These are phyloP conservation scores for Odontesthes bonariensis DNA, from an alignment of 2,113 vertebrate species.

Conservation along the genomic window DNA sequence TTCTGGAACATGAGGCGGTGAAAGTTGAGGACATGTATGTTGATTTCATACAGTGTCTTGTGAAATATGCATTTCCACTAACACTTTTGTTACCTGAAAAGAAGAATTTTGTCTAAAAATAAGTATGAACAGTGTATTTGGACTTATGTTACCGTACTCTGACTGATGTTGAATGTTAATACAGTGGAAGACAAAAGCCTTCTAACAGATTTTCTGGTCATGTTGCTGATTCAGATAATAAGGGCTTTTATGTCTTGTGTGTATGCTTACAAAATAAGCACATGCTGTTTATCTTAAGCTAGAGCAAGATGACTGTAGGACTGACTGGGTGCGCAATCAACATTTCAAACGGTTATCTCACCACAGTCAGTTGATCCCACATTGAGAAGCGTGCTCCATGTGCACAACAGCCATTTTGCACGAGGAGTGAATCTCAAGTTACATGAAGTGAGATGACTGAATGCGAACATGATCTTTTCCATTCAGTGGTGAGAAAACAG, in stretches of 20 bases:
- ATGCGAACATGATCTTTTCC: background rate
- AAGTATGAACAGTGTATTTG: background rate
- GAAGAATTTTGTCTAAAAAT: background rate
- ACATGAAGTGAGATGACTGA: background rate
- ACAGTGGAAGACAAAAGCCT: background rate
- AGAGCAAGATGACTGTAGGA: background rate
- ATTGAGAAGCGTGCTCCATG: conserved; percentile 13
- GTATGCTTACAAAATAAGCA: conserved; percentile 6
- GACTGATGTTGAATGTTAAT: too few relatives aligned
- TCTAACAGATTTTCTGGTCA: background rate
- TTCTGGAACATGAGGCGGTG: conserved; percentile 32
- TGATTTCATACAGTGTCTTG: conserved; percentile 46
- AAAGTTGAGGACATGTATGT: conserved; percentile 44
- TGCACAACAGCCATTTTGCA: conserved; percentile 50
- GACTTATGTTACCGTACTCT: too few relatives aligned
- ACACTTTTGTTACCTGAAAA: conserved; percentile 35
- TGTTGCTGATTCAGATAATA: conserved; percentile 26
- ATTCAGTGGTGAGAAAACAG: conserved; percentile 46
- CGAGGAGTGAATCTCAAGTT: conserved; percentile 20
- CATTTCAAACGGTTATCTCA: conserved; percentile 6
- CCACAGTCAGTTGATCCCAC: conserved; percentile 3
- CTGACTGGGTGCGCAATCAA: background rate
- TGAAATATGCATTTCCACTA: conserved; percentile 52
- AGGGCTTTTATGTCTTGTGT: background rate
- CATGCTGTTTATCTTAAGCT: conserved; percentile 22